phyloP scores from a whole-genome alignment of 2,113 vertebrate species.

The Gobio gobio region DNA sequence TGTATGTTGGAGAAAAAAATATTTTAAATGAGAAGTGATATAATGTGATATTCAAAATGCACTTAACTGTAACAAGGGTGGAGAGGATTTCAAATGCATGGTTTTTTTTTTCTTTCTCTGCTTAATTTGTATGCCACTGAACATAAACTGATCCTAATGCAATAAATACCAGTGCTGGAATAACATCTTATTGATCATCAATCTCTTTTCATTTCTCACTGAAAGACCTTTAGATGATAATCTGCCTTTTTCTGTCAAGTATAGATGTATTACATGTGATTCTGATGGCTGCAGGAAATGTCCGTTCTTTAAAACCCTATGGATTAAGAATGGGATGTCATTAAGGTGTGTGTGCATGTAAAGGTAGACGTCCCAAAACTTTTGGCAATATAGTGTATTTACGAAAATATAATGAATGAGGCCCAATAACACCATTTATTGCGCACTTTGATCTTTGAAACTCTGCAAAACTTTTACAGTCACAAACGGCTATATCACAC shows the following conservation, averaged over 20 bases:
- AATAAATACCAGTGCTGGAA: conserved; percentile 32
- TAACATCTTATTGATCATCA: conserved; percentile 7
- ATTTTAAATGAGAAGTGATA: neutral
- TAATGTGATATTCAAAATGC: conserved; percentile 31
- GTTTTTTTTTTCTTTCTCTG: neutral
- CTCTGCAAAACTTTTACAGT: no score
- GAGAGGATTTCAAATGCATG: conserved; percentile 23
- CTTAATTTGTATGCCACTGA: conserved; percentile 25
- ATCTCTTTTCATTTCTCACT: conserved; percentile 17
- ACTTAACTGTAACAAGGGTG: conserved; percentile 21
- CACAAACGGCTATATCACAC: no score
- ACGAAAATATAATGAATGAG: no score
- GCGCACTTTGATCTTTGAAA: no score
- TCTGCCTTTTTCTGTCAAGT: neutral
- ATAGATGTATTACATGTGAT: neutral
- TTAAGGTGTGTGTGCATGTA: no score
- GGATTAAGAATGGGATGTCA: no score
- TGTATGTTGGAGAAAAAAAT: conserved; percentile 4
- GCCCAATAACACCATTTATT: no score
- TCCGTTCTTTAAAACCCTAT: no score
- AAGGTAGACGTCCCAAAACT: no score
- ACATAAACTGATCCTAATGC: conserved; percentile 18
- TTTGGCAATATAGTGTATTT: no score
- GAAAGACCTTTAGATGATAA: neutral
- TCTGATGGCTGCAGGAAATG: neutral